Conservation (phyloP, 2,888 invertebrate genomes). For the Coremacera marginata region DNA sequence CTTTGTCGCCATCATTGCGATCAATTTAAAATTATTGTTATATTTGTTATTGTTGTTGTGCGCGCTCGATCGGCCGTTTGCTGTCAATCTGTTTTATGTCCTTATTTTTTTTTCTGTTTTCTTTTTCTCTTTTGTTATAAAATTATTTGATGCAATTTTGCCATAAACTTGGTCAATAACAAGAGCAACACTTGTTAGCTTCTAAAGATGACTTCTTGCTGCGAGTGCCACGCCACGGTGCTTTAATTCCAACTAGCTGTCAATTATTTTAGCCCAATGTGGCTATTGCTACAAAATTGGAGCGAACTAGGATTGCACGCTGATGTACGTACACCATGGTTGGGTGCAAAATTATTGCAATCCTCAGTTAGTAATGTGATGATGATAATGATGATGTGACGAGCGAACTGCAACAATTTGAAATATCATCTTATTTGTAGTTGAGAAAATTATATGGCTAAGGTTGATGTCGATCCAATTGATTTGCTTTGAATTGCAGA, state of each 20-base stretch:
- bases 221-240: not conserved
- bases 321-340: not conserved
- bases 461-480: no score
- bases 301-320: conserved; percentile 16
- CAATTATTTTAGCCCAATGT: conserved; percentile 38
- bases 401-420: not conserved
- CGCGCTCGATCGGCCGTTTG: not conserved
- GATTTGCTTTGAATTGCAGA: no score
- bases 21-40: conserved; percentile 24
- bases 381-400: not conserved
- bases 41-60: conserved; percentile 7
- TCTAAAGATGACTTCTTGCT: not conserved
- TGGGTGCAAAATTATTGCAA: conserved; percentile 11
- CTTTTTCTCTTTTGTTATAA: not conserved
- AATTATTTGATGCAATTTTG: conserved; percentile 23
- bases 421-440: not conserved
- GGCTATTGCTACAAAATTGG: conserved; percentile 33
- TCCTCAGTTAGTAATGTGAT: not conserved
- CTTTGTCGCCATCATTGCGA: conserved; percentile 21
- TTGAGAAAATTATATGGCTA: not conserved
- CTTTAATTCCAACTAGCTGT: conserved; percentile 17
- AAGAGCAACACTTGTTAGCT: conserved; percentile 27
- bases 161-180: conserved; percentile 6
- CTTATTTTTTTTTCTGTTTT: conserved; percentile 1
- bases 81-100: not conserved